These are phyloP conservation scores for Oscheius sp. DNA, from an alignment of 1,140 invertebrate genomes.

Conservation along the genomic window DNA sequence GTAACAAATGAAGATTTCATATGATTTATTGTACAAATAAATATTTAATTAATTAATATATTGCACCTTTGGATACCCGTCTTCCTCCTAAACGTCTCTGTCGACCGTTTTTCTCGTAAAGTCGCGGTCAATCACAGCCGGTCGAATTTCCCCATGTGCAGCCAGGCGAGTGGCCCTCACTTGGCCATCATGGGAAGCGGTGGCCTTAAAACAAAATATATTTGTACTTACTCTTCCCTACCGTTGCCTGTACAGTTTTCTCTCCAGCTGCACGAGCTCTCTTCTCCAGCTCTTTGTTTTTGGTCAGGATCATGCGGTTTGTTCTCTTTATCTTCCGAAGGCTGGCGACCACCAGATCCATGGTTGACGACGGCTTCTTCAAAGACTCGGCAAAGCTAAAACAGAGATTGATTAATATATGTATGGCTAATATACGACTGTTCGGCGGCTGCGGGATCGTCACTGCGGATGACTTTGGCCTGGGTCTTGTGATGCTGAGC, in stretches of 20 bases:
- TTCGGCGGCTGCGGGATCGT: background rate
- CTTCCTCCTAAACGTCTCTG: background rate
- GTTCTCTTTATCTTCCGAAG: background rate
- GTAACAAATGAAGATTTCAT: too few species aligned
- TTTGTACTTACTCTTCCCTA: too few species aligned
- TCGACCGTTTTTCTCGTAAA: background rate
- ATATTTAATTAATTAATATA: background rate
- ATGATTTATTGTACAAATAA: too few species aligned
- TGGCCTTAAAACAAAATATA: too few species aligned
- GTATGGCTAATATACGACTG: too few species aligned
- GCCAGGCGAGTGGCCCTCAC: background rate
- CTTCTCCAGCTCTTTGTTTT: background rate
- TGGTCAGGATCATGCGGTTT: background rate
- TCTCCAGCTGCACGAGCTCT: background rate
- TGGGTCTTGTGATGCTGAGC: background rate
- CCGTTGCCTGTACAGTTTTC: background rate
- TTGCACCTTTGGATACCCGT: conserved; percentile 7
- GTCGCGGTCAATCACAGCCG: background rate
- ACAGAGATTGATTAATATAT: too few species aligned
- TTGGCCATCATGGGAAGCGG: background rate
- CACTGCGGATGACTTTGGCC: background rate
- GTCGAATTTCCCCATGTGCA: background rate
- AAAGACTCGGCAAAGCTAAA: background rate
- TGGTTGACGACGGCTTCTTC: background rate
- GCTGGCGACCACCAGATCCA: background rate